Conservation (phyloP, 2,113 vertebrate species). For the Lucifuga dentata region DNA sequence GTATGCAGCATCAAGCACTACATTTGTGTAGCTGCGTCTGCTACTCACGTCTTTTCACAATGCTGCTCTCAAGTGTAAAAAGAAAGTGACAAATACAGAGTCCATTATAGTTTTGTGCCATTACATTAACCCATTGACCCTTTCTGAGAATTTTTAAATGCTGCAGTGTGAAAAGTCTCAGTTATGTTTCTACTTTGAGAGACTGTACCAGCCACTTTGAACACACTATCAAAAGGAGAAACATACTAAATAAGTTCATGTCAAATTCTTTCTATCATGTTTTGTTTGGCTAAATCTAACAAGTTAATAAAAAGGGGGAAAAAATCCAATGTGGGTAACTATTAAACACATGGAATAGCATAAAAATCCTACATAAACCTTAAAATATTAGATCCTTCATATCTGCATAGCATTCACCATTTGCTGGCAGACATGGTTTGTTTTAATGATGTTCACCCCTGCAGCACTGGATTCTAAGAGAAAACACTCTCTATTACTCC, state of each 20-base stretch:
- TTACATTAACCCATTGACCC: constrained; percentile 8
- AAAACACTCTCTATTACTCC: no score
- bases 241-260: constrained; percentile 39
- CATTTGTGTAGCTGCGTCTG: background rate
- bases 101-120: constrained; percentile 11
- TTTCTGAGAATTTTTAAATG: constrained; percentile 19
- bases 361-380: constrained; percentile 19
- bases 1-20: background rate
- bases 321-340: background rate
- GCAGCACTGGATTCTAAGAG: background rate
- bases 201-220: constrained; percentile 45
- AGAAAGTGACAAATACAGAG: constrained; percentile 8
- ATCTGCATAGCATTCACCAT: constrained; percentile 7
- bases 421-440: constrained; percentile 6
- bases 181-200: constrained; percentile 19
- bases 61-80: constrained; percentile 7
- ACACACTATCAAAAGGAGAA: constrained; percentile 33
- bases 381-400: constrained; percentile 6
- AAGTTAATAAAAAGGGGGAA: constrained; percentile 11
- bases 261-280: constrained; percentile 48
- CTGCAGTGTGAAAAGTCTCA: constrained; percentile 14
- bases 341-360: constrained; percentile 27
- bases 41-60: constrained; percentile 18
- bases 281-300: constrained; percentile 32
- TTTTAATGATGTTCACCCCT: background rate